A percentile compares a stretch with the other conserved stretches of the same genome.
Conservation (phyloP, 2,113 vertebrate species). For the Barbus barbus region DNA sequence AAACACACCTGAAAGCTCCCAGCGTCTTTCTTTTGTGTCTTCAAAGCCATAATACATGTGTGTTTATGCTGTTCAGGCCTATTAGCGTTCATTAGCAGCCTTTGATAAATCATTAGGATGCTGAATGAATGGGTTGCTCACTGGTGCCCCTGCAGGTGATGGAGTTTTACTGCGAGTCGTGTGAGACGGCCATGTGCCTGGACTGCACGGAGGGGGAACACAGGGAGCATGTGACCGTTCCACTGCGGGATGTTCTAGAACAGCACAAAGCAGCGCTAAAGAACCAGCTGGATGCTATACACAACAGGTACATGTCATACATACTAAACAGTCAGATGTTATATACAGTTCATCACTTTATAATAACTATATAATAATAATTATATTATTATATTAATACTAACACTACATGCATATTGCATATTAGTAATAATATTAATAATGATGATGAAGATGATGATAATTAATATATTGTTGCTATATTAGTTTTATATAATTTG, state of each 20-base stretch:
- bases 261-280: conserved; percentile 91
- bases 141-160: conserved; percentile 81
- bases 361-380: background rate
- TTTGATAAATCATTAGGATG: conserved; percentile 11
- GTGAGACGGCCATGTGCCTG: conserved; percentile 93
- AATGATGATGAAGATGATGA: too few relatives aligned
- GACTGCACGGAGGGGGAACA: conserved; percentile 91
- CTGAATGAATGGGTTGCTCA: conserved; percentile 1
- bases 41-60: conserved; percentile 2
- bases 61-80: background rate
- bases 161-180: conserved; percentile 96
- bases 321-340: background rate
- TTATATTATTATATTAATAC: background rate
- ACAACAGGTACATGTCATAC: conserved; percentile 74
- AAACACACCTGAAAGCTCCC: background rate
- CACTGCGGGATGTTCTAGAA: conserved; percentile 87
- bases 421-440: too few relatives aligned
- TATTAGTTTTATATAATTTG: too few relatives aligned
- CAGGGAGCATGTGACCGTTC: conserved; percentile 87
- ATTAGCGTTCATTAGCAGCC: background rate
- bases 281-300: conserved; percentile 88
- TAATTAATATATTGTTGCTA: too few relatives aligned
- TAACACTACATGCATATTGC: background rate
- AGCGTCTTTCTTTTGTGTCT: background rate
- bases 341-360: background rate